Percentiles rank a stretch among this genome's conserved stretches.
Conservation (phyloP, 2,797 vertebrate genomes). For the Hyperoplus lanceolatus region DNA sequence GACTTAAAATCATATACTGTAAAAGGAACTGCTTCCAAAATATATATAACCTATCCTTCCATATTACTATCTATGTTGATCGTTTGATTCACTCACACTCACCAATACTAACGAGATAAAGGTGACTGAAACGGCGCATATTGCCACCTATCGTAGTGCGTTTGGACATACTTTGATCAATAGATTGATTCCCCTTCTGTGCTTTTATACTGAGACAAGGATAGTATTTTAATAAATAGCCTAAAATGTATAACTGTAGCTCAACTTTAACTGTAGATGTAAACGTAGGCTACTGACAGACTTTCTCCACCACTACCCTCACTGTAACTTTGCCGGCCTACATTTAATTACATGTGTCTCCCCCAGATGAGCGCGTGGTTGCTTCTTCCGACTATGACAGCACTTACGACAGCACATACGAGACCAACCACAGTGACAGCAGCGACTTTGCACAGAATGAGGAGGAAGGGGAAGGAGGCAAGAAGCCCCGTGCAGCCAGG, state of each 20-base stretch:
- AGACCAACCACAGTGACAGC: conserved; percentile 98
- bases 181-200: too few species aligned
- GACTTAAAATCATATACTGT: not conserved
- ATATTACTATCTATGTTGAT: not conserved
- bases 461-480: conserved; percentile 87
- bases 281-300: not conserved
- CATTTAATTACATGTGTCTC: not conserved
- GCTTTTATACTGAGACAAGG: too few species aligned
- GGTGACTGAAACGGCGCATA: too few species aligned
- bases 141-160: too few species aligned
- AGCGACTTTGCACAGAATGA: conserved; percentile 94
- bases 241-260: too few species aligned
- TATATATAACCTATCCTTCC: not conserved
- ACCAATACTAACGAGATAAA: too few species aligned
- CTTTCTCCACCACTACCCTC: not conserved
- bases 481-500: conserved; percentile 75
- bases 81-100: not conserved
- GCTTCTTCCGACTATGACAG: conserved; percentile 94
- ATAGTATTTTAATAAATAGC: too few species aligned
- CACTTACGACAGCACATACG: conserved; percentile 86
- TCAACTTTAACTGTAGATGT: too few species aligned
- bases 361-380: conserved; percentile 88
- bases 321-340: not conserved
- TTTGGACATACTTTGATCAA: too few species aligned
- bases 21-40: not conserved